Conservation (phyloP, 2,888 invertebrate species). For the Himalopsyche tibetana region DNA sequence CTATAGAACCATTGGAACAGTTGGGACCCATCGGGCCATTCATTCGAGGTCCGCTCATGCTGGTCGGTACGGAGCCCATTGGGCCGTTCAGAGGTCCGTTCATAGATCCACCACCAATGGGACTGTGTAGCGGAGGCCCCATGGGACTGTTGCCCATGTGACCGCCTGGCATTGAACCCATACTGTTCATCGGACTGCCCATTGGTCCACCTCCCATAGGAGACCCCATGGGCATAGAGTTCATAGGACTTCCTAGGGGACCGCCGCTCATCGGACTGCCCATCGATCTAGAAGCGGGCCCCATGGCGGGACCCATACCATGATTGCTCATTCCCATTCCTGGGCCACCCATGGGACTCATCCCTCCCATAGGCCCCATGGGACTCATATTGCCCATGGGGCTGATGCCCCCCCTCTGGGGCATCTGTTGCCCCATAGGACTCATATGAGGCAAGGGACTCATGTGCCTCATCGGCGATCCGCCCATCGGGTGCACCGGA, state of each 20-base stretch:
- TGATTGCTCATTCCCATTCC: slow-evolving; percentile 82
- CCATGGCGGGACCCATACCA: slow-evolving; percentile 79
- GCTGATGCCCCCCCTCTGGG: slow-evolving; percentile 80
- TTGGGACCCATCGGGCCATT: slow-evolving; percentile 77
- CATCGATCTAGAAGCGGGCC: slow-evolving; percentile 79
- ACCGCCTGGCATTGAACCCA: slow-evolving; percentile 79
- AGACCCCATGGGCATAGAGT: slow-evolving; percentile 83
- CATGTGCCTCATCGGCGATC: slow-evolving; percentile 82
- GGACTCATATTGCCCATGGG: slow-evolving; percentile 86
- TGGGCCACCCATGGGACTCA: slow-evolving; percentile 84
- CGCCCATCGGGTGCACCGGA: slow-evolving; percentile 80
- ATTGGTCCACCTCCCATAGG: slow-evolving; percentile 83
- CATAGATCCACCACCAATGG: slow-evolving; percentile 78
- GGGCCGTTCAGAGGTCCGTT: slow-evolving; percentile 78
- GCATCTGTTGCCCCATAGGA: slow-evolving; percentile 80
- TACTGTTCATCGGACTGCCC: slow-evolving; percentile 84
- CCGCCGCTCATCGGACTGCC: slow-evolving; percentile 83
- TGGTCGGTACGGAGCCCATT: slow-evolving; percentile 79
- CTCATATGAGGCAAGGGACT: slow-evolving; percentile 80
- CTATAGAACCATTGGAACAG: slow-evolving; percentile 79
- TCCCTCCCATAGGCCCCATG: slow-evolving; percentile 81
- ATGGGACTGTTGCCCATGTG: slow-evolving; percentile 85
- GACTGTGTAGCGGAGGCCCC: slow-evolving; percentile 87
- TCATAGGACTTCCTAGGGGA: slow-evolving; percentile 80
- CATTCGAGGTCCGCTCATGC: slow-evolving; percentile 77